Evolutionary conservation across 2,888 invertebrate genomes (phyloP).

Genomic region (Holacanthella duospinosa): DNA sequence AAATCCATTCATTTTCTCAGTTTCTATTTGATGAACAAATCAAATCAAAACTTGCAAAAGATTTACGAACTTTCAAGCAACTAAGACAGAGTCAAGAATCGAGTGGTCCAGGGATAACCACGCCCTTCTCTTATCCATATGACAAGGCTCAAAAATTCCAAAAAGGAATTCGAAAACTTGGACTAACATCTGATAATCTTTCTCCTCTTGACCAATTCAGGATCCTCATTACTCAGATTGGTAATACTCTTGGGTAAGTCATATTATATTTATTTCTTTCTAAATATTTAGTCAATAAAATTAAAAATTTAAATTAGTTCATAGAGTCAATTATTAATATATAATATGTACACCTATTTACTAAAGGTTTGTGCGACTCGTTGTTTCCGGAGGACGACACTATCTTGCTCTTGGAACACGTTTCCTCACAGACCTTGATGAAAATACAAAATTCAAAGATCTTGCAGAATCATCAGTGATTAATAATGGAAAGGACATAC

Average conservation of each 20-base stretch:
- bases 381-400: slow-evolving; percentile 85
- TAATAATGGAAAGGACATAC: not conserved
- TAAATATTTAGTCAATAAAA: not conserved
- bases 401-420: slow-evolving; percentile 82
- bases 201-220: slow-evolving; percentile 90
- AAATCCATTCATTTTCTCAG: slow-evolving; percentile 88
- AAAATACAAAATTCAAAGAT: slow-evolving; percentile 53
- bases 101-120: not conserved
- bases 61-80: slow-evolving; percentile 60
- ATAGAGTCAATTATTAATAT: not conserved
- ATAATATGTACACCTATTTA: not conserved
- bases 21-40: slow-evolving; percentile 97
- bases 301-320: slow-evolving; percentile 1
- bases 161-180: slow-evolving; percentile 76
- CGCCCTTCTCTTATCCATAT: slow-evolving; percentile 55
- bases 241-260: slow-evolving; percentile 41
- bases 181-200: slow-evolving; percentile 65
- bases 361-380: slow-evolving; percentile 72
- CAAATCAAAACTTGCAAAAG: slow-evolving; percentile 83
- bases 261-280: not conserved
- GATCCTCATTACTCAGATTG: slow-evolving; percentile 83
- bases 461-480: not conserved
- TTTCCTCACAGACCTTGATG: slow-evolving; percentile 72
- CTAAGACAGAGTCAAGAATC: slow-evolving; percentile 19
- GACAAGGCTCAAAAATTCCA: slow-evolving; percentile 90